Percentiles rank a stretch among this genome's conserved stretches.
Evolutionary conservation across 2,797 vertebrate species (phyloP).

Genomic region (Botia almorhae): DNA sequence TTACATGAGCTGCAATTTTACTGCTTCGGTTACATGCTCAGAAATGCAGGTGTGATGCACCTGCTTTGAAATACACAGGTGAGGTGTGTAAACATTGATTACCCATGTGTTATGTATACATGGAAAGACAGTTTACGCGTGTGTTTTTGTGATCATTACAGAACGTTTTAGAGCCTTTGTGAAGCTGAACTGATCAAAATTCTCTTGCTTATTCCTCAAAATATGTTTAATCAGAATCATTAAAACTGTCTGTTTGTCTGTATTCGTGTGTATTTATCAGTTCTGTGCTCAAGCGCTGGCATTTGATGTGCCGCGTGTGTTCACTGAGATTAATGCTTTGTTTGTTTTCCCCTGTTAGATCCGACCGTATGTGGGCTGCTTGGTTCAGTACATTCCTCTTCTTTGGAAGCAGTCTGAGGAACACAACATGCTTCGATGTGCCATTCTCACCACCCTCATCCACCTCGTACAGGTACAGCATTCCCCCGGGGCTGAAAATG

Average conservation of each 20-base stretch:
- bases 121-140: no score
- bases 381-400: slow-evolving; percentile 95
- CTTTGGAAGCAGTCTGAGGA: slow-evolving; percentile 99
- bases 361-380: slow-evolving; percentile 88
- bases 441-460: slow-evolving; percentile 93
- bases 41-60: no score
- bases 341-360: slow-evolving; percentile 76
- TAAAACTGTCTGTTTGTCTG: slow-evolving; percentile 11
- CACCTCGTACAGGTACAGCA: slow-evolving; percentile 90
- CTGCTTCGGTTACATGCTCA: no score
- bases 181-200: neutral
- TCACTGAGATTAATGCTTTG: slow-evolving; percentile 4
- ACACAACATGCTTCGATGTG: slow-evolving; percentile 98
- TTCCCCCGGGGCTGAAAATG: neutral
- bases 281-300: neutral
- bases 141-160: neutral
- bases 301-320: neutral
- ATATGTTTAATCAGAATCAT: neutral
- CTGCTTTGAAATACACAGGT: no score
- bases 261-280: neutral
- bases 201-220: neutral
- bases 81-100: no score
- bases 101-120: no score
- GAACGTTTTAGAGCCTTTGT: neutral
- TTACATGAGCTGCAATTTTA: no score